Conservation (phyloP, 2,888 invertebrate genomes). For the Nomada hirtipes region DNA sequence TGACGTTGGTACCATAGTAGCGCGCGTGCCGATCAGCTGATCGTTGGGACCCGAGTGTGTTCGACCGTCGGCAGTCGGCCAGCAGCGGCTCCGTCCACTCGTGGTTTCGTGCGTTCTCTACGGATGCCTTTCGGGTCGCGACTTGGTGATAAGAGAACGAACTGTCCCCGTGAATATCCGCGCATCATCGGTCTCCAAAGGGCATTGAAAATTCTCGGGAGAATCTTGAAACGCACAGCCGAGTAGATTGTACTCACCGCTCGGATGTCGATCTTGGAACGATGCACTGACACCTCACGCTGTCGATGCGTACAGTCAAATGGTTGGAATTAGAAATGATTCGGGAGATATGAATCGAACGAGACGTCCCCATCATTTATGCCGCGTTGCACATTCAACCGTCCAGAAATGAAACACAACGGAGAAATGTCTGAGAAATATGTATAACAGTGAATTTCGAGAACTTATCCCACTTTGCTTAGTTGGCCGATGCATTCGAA, state of each 20-base stretch:
- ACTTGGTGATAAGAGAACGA: constrained; percentile 17
- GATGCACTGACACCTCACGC: constrained; percentile 5
- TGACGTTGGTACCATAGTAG: constrained; percentile 73
- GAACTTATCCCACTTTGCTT: background rate
- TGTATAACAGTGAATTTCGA: constrained; percentile 5
- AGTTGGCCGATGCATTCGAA: constrained; percentile 6
- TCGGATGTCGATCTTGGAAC: background rate
- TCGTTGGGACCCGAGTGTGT: constrained; percentile 67
- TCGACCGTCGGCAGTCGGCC: constrained; percentile 70
- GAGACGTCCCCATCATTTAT: constrained; percentile 21
- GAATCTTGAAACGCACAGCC: background rate
- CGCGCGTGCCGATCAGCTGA: constrained; percentile 83
- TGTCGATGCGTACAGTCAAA: background rate
- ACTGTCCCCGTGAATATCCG: constrained; percentile 19
- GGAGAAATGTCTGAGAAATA: background rate
- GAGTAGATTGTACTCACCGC: constrained; percentile 13
- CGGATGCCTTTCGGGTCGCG: constrained; percentile 41
- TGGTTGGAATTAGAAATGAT: constrained; percentile 2
- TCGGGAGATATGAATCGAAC: background rate
- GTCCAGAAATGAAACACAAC: constrained; percentile 29
- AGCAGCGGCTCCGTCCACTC: constrained; percentile 67
- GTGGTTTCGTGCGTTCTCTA: constrained; percentile 51
- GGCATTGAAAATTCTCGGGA: background rate
- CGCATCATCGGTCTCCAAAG: background rate
- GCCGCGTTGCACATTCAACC: constrained; percentile 11